Evolutionary conservation across 2,113 vertebrate genomes (phyloP).

Genomic region (Otis tarda): DNA sequence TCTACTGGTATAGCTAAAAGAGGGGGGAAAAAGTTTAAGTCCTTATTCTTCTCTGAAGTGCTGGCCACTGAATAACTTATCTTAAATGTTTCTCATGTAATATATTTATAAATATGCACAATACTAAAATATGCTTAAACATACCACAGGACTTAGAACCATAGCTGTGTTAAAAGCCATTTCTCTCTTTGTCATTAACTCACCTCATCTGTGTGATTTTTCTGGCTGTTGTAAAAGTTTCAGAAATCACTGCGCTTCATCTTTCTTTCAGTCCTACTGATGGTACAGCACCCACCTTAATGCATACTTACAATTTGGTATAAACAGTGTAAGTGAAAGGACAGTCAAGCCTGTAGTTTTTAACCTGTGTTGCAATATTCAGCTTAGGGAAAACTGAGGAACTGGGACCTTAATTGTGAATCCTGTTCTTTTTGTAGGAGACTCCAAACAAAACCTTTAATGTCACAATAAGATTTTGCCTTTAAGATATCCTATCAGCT

Average conservation of each 20-base stretch:
- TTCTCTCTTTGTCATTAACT: background rate
- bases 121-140: background rate
- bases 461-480: background rate
- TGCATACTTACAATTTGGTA: background rate
- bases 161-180: background rate
- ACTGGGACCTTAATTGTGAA: background rate
- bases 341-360: background rate
- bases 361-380: background rate
- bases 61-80: background rate
- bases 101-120: background rate
- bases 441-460: background rate
- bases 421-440: background rate
- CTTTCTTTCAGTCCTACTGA: background rate
- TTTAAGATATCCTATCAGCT: background rate
- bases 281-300: background rate
- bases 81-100: background rate
- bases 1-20: conserved; percentile 91
- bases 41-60: background rate
- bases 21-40: background rate
- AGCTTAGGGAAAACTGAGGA: background rate
- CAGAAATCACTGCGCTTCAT: background rate
- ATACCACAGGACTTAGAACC: background rate
- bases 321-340: background rate
- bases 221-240: background rate
- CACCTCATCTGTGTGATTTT: background rate